Evolutionary conservation across 1,140 invertebrate genomes (phyloP).

Genomic region (Neuroterus valhalla): DNA sequence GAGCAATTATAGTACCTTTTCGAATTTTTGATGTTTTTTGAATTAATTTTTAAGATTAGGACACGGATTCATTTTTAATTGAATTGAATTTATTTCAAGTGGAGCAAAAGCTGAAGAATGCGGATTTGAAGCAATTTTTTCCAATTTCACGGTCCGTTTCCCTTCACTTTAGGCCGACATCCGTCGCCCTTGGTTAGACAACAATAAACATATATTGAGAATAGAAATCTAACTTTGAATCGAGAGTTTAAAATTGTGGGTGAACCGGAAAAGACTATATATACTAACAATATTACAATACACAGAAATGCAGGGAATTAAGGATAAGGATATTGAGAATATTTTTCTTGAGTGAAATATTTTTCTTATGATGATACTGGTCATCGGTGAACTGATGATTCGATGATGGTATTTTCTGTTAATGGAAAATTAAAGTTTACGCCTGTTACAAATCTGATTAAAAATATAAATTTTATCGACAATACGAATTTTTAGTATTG

Average conservation of each 20-base stretch:
- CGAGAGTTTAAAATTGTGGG: neutral
- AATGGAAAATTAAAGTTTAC: neutral
- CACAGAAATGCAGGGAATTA: constrained; percentile 24
- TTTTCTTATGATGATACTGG: constrained; percentile 7
- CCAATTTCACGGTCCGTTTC: neutral
- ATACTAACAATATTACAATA: neutral
- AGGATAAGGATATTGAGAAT: neutral
- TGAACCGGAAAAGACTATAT: constrained; percentile 16
- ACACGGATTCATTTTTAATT: too few relatives aligned
- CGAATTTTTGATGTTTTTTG: too few relatives aligned
- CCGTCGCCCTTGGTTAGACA: constrained; percentile 11
- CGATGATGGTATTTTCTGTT: constrained; percentile 1
- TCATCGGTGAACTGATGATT: neutral
- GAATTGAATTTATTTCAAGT: too few relatives aligned
- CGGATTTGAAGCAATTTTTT: neutral
- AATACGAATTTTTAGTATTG: too few relatives aligned
- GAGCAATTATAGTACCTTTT: too few relatives aligned
- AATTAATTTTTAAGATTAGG: too few relatives aligned
- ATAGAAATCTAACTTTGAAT: neutral
- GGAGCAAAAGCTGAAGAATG: too few relatives aligned
- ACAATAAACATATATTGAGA: neutral
- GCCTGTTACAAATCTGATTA: too few relatives aligned
- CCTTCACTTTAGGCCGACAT: neutral
- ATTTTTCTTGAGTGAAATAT: constrained; percentile 1
- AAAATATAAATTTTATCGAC: too few relatives aligned